These are phyloP conservation scores for Eubucco bourcierii DNA, from an alignment of 2,113 vertebrate genomes.

Conservation along the genomic window DNA sequence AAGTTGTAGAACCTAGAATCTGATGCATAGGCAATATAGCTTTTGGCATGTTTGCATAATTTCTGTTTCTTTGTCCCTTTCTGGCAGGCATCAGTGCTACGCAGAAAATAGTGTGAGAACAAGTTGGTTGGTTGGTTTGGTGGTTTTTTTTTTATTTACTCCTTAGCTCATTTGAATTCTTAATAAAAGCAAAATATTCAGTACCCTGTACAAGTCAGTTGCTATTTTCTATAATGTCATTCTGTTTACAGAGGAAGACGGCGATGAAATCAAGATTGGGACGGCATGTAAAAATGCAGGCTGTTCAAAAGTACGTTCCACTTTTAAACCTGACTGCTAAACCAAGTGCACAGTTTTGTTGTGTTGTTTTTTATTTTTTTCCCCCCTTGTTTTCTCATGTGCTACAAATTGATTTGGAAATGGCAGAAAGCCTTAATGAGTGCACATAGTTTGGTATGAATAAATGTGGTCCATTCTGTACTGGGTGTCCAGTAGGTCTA, in stretches of 20 bases:
- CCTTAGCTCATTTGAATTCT: not conserved
- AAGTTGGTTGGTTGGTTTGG: no score
- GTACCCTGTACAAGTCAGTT: not conserved
- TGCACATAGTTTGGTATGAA: rapidly evolving
- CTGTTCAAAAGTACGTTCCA: slow-evolving; percentile 85
- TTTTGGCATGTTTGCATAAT: not conserved
- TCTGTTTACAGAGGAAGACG: slow-evolving; percentile 84
- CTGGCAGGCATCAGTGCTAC: not conserved
- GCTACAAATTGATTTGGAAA: not conserved
- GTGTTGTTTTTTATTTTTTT: not conserved
- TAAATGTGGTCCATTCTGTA: not conserved
- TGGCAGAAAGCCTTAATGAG: not conserved
- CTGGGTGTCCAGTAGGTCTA: not conserved
- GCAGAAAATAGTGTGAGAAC: not conserved
- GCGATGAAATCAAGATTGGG: slow-evolving; percentile 90
- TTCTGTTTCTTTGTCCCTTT: not conserved
- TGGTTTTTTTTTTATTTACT: not conserved
- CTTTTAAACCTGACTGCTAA: not conserved
- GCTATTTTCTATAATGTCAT: not conserved
- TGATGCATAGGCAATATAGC: not conserved
- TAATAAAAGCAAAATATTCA: not conserved
- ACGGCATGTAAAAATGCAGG: slow-evolving; percentile 93
- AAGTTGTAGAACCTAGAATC: not conserved
- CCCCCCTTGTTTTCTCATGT: not conserved
- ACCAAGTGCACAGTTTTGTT: not conserved